Evolutionary conservation across 2,888 invertebrate genomes (phyloP).

Genomic region (Caenorhabditis wallacei): DNA sequence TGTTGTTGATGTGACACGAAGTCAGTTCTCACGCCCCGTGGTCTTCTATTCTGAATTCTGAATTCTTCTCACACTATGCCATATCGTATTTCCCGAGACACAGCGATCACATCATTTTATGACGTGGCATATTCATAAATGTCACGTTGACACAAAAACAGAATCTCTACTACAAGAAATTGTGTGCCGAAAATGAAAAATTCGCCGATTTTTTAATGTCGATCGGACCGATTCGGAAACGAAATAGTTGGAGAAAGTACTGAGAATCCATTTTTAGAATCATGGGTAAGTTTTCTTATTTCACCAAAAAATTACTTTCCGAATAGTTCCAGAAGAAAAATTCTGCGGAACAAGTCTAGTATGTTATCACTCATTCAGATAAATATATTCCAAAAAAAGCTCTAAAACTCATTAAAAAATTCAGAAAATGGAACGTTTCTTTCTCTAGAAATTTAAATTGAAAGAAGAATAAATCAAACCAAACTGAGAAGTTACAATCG

Average conservation of each 20-base stretch:
- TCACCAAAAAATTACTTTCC: no score
- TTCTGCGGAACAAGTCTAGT: no score
- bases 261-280: no score
- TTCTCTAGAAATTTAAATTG: no score
- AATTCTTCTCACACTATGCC: constrained; percentile 52
- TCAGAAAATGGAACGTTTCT: background rate
- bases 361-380: no score
- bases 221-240: no score
- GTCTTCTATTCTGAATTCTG: constrained; percentile 29
- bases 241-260: no score
- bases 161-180: background rate
- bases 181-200: background rate
- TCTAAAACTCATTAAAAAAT: no score
- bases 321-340: no score
- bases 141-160: constrained; percentile 40
- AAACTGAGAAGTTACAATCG: constrained; percentile 15
- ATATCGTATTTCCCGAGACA: constrained; percentile 50
- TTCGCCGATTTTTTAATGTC: no score
- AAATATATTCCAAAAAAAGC: no score
- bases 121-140: constrained; percentile 30
- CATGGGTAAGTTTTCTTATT: no score
- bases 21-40: constrained; percentile 45
- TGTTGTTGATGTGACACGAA: constrained; percentile 21
- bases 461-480: constrained; percentile 2
- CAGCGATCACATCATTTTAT: constrained; percentile 46